phyloP scores from a whole-genome alignment of 2,113 vertebrate species.

The Camelus dromedarius region DNA sequence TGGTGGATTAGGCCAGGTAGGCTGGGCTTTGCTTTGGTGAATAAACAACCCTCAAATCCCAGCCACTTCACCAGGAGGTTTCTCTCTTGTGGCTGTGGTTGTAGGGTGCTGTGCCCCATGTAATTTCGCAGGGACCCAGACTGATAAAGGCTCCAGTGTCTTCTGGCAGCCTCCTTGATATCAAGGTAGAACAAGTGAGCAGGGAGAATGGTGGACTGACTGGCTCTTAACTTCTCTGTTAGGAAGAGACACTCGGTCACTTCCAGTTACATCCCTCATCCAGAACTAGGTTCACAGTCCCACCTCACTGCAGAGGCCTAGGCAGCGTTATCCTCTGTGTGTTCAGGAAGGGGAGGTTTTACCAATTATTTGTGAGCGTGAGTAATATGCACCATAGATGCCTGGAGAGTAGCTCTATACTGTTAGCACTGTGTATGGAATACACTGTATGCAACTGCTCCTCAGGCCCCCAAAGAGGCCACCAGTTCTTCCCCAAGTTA shows the following conservation, averaged over 20 bases:
- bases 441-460: accelerated
- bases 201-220: neutral
- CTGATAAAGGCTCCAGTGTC: too few species aligned
- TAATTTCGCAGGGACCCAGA: neutral
- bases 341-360: neutral
- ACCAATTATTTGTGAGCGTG: neutral
- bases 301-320: neutral
- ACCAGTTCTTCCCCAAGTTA: neutral
- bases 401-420: neutral
- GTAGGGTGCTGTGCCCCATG: neutral
- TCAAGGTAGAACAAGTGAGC: neutral
- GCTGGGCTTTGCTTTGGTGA: neutral
- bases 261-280: neutral
- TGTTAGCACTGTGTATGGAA: accelerated
- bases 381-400: accelerated
- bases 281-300: neutral
- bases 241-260: neutral
- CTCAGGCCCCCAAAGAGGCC: neutral
- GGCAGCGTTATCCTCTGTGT: too few species aligned
- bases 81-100: neutral
- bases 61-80: neutral
- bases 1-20: neutral
- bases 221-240: neutral
- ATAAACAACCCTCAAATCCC: too few species aligned
- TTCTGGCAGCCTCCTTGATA: neutral